Evolutionary conservation across 2,797 vertebrate genomes (phyloP).

Genomic region (Alcedo quadribrachys): DNA sequence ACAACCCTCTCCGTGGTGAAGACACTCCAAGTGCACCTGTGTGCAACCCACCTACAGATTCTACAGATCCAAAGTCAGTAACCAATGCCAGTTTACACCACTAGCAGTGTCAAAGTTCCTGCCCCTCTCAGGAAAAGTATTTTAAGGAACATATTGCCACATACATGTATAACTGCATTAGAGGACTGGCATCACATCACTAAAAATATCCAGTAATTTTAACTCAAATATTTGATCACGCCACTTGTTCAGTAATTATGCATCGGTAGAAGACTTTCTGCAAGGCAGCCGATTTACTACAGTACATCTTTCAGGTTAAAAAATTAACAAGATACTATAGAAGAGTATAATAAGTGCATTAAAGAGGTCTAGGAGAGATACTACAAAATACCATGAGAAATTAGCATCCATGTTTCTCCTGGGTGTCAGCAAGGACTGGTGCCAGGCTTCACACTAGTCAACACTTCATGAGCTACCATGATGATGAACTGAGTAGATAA

Average conservation of each 20-base stretch:
- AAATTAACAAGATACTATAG: neutral
- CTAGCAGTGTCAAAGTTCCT: neutral
- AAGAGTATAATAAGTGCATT: neutral
- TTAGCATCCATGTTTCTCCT: neutral
- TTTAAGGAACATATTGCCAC: neutral
- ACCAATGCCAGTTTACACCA: neutral
- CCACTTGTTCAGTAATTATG: neutral
- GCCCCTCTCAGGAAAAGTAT: neutral
- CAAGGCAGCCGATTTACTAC: neutral
- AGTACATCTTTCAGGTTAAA: neutral
- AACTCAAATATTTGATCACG: neutral
- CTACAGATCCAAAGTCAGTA: neutral
- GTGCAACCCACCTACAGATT: neutral
- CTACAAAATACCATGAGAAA: neutral
- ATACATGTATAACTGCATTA: neutral
- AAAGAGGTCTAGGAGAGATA: neutral
- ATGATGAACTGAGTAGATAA: neutral
- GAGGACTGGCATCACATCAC: neutral
- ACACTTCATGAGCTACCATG: neutral
- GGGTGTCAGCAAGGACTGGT: neutral
- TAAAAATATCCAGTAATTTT: neutral
- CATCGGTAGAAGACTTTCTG: neutral
- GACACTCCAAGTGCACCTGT: neutral
- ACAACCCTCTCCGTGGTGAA: neutral
- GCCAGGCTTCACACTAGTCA: neutral